Evolutionary conservation across 2,113 vertebrate genomes (phyloP).

Genomic region (Lagopus muta): DNA sequence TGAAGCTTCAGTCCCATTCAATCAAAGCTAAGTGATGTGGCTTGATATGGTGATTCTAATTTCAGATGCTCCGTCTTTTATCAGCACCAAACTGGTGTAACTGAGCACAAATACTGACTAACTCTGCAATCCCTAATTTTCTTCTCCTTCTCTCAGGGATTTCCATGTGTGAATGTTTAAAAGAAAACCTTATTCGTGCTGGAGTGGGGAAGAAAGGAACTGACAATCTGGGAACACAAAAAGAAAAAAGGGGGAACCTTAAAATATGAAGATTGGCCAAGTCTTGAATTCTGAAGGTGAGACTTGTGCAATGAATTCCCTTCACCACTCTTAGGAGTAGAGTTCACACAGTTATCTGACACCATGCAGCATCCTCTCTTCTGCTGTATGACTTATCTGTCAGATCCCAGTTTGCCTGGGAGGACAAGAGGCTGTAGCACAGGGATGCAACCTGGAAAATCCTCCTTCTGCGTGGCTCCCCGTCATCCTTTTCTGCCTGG

Average conservation of each 20-base stretch:
- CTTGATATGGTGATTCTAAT: background rate
- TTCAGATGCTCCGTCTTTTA: background rate
- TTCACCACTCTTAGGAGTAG: background rate
- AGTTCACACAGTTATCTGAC: background rate
- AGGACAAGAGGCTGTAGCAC: background rate
- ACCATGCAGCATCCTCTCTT: accelerated
- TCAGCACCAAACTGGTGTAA: background rate
- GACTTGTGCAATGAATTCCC: background rate
- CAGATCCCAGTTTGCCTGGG: background rate
- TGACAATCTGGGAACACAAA: background rate
- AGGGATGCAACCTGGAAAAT: background rate
- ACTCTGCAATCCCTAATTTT: background rate
- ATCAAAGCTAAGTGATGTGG: background rate
- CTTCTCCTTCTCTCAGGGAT: background rate
- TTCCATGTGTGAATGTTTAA: background rate
- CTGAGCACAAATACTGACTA: background rate
- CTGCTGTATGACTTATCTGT: background rate
- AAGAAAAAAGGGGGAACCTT: background rate
- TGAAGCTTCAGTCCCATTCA: background rate
- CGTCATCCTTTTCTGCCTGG: background rate
- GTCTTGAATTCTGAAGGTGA: background rate
- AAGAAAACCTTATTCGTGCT: background rate
- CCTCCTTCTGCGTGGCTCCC: background rate
- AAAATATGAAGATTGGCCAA: background rate
- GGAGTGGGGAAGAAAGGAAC: background rate